Evolutionary conservation across 2,888 invertebrate genomes (phyloP), one percentile per base, ranked within the genome.

Genomic region (Teinopalpus imperialis): DNA sequence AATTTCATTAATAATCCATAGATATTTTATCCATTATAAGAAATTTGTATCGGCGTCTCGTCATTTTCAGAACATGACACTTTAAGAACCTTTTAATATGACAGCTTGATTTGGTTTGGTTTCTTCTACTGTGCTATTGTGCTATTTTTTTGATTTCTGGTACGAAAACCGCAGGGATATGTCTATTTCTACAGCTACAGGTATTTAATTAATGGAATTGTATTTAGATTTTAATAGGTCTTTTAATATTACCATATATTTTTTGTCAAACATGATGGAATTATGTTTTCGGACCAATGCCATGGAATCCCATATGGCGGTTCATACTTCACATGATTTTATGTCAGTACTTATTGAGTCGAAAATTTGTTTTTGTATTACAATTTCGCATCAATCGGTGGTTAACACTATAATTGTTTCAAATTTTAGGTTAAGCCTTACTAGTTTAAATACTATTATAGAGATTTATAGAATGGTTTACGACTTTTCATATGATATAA

Each of bases 31-130:
- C 4, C 8, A 13, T 23, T 18, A 12, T 18, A 20, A 27, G 20
- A 32, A 27, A 34, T 39, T n/a, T 32, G 39, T 21, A 34, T 16
- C 45, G 45, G 32, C 45, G 45, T 40, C 45, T 34, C 32, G 39
- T 32, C 39, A 23, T 45, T 39, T 45, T 40, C 34, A 26, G 45
- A 45, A 45, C 40, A 45, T 45, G 45, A 76, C 76, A 67, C 51
- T 44, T 50, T 59, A 77, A 76, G 69, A 74, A 79, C 81, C 83
- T 82, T 78, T 79, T 69, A 70, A 66, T 77, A 77, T 87, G 87
- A 87, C 86, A 87, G 87, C 87, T 87, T 87, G 87, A 87, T 83
- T 87, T 85, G 85, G 87, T 87, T 87, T 87, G 86, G 87, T 87
- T 86, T 87, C 87, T 86, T 86, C 87, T 82, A 82, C 86, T 87